Percentiles rank a stretch among this genome's conserved stretches.
These are phyloP conservation scores for Dryas iulia DNA, from an alignment of 1,140 invertebrate genomes.

Conservation along the genomic window DNA sequence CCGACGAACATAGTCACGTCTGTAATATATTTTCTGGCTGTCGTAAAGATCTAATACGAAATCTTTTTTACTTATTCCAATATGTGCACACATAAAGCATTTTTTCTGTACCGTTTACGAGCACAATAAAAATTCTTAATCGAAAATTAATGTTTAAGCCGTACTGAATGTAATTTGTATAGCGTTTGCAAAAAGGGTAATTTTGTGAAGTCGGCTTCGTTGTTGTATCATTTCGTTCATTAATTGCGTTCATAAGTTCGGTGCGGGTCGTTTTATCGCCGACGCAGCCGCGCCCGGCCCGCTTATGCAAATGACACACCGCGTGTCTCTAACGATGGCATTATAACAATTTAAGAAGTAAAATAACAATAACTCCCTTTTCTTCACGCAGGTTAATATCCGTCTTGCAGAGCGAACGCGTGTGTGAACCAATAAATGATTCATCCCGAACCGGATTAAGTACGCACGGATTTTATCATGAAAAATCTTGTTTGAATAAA, in stretches of 20 bases:
- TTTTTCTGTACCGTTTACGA: conserved; percentile 49
- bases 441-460: background rate
- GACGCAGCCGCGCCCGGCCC: conserved; percentile 50
- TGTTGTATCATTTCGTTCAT: conserved; percentile 67
- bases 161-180: conserved; percentile 31
- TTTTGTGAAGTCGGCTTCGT: conserved; percentile 42
- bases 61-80: conserved; percentile 71
- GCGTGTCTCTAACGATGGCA: conserved; percentile 62
- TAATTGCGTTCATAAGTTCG: conserved; percentile 70
- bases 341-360: conserved; percentile 77
- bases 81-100: conserved; percentile 54
- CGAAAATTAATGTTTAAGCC: conserved; percentile 54
- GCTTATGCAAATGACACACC: conserved; percentile 69
- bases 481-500: conserved; percentile 16
- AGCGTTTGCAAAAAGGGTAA: conserved; percentile 53
- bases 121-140: conserved; percentile 63
- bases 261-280: conserved; percentile 57
- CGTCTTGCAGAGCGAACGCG: background rate
- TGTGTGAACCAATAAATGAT: conserved; percentile 23
- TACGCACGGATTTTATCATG: conserved; percentile 6
- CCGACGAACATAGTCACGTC: conserved; percentile 63
- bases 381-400: conserved; percentile 40
- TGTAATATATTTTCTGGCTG: conserved; percentile 63
- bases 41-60: conserved; percentile 69
- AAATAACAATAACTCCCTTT: conserved; percentile 62